These are phyloP conservation scores for Acropora tenuis DNA, from an alignment of 64 coral and sea anemone species.

Conservation along the genomic window DNA sequence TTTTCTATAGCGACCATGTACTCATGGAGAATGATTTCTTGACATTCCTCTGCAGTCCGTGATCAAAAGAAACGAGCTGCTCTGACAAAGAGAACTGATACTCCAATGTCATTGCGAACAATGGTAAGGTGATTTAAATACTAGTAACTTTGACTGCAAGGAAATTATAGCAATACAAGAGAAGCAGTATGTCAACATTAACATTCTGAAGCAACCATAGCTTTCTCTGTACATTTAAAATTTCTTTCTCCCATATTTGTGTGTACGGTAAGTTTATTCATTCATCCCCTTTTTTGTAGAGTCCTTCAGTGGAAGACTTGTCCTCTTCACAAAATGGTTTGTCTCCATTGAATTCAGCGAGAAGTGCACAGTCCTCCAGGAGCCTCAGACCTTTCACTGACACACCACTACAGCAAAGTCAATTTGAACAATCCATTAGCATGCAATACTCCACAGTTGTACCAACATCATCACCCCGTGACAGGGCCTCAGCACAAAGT, in stretches of 20 bases:
- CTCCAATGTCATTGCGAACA: not conserved
- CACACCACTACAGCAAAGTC: constrained; percentile 6
- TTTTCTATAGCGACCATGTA: too few species aligned
- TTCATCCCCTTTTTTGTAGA: not conserved
- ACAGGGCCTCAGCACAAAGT: not conserved
- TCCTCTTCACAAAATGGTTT: constrained; percentile 3
- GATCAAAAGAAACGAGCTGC: constrained; percentile 57
- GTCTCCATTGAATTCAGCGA: constrained; percentile 5
- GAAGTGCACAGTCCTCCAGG: not conserved
- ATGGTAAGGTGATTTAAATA: not conserved
- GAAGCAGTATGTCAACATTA: too few species aligned
- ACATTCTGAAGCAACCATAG: too few species aligned
- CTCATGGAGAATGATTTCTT: not conserved
- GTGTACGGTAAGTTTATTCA: not conserved
- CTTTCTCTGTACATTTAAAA: too few species aligned
- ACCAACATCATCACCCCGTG: constrained; percentile 13
- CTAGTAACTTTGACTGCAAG: too few species aligned
- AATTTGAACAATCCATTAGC: constrained; percentile 7
- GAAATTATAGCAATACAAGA: too few species aligned
- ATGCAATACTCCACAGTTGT: not conserved
- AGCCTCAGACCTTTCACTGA: not conserved
- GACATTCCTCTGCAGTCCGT: constrained; percentile 7
- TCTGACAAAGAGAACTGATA: constrained; percentile 23
- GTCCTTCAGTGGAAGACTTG: constrained; percentile 18
- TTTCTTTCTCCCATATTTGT: too few species aligned